A percentile compares a stretch with the other conserved stretches of the same genome.
phyloP scores from a whole-genome alignment of 2,797 vertebrate genomes.

The Pseudomugil gertrudae region DNA sequence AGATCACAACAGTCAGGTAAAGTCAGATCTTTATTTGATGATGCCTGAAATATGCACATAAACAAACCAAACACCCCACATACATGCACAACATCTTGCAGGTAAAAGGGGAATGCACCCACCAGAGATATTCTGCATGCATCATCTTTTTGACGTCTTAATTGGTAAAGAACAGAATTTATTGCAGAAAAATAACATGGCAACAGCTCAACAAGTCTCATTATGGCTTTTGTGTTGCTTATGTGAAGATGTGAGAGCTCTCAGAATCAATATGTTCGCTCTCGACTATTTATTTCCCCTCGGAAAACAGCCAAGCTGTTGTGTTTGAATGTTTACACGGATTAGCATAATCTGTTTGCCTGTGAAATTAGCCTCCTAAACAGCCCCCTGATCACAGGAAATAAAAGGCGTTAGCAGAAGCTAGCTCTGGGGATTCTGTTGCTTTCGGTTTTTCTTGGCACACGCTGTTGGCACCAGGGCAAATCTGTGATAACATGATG shows the following conservation, averaged over 20 bases:
- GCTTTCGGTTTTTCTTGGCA: conserved; percentile 73
- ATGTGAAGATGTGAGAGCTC: conserved; percentile 73
- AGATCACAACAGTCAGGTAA: conserved; percentile 16
- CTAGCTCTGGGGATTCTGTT: conserved; percentile 75
- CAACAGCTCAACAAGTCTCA: conserved; percentile 79
- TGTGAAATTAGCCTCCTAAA: conserved; percentile 88
- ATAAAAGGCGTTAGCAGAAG: conserved; percentile 76
- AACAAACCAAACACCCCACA: conserved; percentile 17
- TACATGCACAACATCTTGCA: conserved; percentile 6
- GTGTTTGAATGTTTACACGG: conserved; percentile 87
- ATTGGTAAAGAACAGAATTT: conserved; percentile 62
- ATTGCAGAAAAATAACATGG: conserved; percentile 30
- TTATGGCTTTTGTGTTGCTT: conserved; percentile 78
- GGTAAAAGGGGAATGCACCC: conserved; percentile 25
- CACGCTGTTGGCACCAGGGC: conserved; percentile 65
- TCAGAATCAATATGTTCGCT: conserved; percentile 82
- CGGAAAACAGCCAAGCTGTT: conserved; percentile 82
- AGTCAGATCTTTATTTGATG: conserved; percentile 39
- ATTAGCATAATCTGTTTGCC: conserved; percentile 89
- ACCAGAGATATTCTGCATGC: conserved; percentile 30
- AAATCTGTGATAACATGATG: conserved; percentile 70
- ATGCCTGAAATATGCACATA: conserved; percentile 33
- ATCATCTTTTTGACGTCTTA: conserved; percentile 59
- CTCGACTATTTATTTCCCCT: conserved; percentile 84
- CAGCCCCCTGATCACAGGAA: conserved; percentile 77